Conservation (phyloP, 2,797 vertebrate species). For the Crenichthys baileyi region DNA sequence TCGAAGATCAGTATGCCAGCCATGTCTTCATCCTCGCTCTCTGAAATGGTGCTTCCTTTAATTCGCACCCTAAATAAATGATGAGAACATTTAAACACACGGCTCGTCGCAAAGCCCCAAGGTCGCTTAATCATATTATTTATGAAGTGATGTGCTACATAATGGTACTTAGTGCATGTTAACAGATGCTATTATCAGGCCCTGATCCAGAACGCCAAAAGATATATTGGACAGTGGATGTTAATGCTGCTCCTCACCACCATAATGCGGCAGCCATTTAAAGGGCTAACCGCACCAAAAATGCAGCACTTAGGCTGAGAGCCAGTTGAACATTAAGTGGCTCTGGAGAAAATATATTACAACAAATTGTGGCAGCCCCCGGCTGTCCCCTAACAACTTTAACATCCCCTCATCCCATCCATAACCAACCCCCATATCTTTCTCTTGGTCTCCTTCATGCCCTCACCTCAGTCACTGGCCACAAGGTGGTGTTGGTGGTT, state of each 20-base stretch:
- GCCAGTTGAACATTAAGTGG: slow-evolving; percentile 91
- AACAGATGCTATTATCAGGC: slow-evolving; percentile 99
- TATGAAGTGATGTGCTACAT: slow-evolving; percentile 99
- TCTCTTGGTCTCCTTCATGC: slow-evolving; percentile 24
- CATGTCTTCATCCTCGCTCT: slow-evolving; percentile 76
- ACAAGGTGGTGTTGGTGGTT: slow-evolving; percentile 52
- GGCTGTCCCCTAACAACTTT: slow-evolving; percentile 74
- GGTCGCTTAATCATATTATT: slow-evolving; percentile 99
- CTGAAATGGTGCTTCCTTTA: slow-evolving; percentile 93
- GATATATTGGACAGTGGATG: slow-evolving; percentile 96
- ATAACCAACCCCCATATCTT: slow-evolving; percentile 65
- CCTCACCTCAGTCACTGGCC: slow-evolving; percentile 36
- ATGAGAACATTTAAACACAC: slow-evolving; percentile 99
- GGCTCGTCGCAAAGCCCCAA: slow-evolving; percentile 92
- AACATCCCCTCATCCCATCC: slow-evolving; percentile 70
- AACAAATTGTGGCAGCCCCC: slow-evolving; percentile 79
- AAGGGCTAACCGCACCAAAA: slow-evolving; percentile 86
- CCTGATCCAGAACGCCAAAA: slow-evolving; percentile 89
- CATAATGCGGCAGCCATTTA: slow-evolving; percentile 87
- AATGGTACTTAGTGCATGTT: slow-evolving; percentile 99
- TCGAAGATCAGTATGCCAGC: slow-evolving; percentile 88
- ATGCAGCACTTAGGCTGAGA: slow-evolving; percentile 89
- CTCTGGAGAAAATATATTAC: slow-evolving; percentile 83
- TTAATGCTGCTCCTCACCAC: slow-evolving; percentile 87
- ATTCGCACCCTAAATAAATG: slow-evolving; percentile 99